phyloP scores from a whole-genome alignment of 30 jellyfish, hydroid and myxozoan species.

The Aurelia coerulea region DNA sequence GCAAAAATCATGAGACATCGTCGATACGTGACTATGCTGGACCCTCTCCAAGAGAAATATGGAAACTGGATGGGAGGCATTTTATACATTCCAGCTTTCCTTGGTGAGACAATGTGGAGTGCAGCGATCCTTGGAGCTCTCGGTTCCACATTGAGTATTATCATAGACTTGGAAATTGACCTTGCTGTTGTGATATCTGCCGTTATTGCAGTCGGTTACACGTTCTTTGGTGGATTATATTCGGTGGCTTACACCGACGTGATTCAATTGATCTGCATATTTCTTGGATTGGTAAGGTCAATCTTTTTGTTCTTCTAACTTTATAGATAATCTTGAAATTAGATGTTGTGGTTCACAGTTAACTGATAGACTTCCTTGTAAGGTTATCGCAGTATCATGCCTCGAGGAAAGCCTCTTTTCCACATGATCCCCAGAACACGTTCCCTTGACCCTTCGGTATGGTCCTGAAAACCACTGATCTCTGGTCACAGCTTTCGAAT shows the following conservation, averaged over 20 bases:
- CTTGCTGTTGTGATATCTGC: constrained; percentile 74
- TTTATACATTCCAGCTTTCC: constrained; percentile 79
- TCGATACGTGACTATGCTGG: constrained; percentile 78
- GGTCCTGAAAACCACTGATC: no score
- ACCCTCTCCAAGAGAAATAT: constrained; percentile 82
- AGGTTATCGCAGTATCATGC: no score
- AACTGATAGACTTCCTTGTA: no score
- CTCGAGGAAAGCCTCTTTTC: no score
- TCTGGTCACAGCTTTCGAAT: no score
- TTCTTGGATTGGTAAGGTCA: constrained; percentile 58
- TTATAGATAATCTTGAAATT: no score
- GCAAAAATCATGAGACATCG: constrained; percentile 72
- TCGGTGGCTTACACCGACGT: constrained; percentile 88
- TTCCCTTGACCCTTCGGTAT: no score
- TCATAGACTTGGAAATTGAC: constrained; percentile 71
- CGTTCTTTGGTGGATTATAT: constrained; percentile 85
- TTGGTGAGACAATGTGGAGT: constrained; percentile 81
- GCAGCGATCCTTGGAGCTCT: constrained; percentile 83
- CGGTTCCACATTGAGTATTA: constrained; percentile 79
- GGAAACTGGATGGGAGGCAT: constrained; percentile 86
- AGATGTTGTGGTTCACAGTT: no score
- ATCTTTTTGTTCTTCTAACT: no score
- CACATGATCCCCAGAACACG: no score
- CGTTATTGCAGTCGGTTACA: constrained; percentile 75
- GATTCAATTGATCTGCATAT: constrained; percentile 73